Conservation (phyloP, 2,888 invertebrate genomes). For the Heliconius erato region DNA sequence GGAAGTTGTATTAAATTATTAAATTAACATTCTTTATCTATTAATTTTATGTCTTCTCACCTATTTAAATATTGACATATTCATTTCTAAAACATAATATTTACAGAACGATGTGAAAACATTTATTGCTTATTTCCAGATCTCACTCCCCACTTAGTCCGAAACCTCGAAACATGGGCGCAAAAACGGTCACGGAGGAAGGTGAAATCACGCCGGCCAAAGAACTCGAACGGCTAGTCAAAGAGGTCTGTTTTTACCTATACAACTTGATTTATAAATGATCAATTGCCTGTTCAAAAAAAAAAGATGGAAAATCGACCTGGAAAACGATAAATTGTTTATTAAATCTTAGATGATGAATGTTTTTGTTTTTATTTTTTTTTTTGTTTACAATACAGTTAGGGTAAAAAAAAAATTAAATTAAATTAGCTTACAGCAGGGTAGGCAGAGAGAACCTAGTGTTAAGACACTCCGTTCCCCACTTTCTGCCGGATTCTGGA, state of each 20-base stretch:
- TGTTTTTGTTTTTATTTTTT: neutral
- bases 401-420: no score
- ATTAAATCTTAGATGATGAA: neutral
- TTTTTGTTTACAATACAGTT: neutral
- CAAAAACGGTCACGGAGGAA: conserved; percentile 84
- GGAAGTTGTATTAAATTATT: neutral
- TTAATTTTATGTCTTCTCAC: neutral
- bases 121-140: conserved; percentile 66
- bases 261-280: conserved; percentile 27
- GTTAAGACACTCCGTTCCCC: no score
- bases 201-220: conserved; percentile 88
- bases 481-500: no score
- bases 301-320: neutral
- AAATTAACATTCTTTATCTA: neutral
- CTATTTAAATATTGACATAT: neutral
- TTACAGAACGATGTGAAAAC: neutral
- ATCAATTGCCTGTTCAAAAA: neutral
- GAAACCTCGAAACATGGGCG: conserved; percentile 82
- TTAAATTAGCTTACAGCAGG: no score
- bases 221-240: conserved; percentile 91
- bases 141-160: conserved; percentile 89
- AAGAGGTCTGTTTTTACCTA: conserved; percentile 79
- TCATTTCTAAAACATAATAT: neutral
- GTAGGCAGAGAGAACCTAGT: no score
- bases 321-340: neutral